Conservation (phyloP, 2,888 invertebrate genomes). For the Stomorhina lunata region DNA sequence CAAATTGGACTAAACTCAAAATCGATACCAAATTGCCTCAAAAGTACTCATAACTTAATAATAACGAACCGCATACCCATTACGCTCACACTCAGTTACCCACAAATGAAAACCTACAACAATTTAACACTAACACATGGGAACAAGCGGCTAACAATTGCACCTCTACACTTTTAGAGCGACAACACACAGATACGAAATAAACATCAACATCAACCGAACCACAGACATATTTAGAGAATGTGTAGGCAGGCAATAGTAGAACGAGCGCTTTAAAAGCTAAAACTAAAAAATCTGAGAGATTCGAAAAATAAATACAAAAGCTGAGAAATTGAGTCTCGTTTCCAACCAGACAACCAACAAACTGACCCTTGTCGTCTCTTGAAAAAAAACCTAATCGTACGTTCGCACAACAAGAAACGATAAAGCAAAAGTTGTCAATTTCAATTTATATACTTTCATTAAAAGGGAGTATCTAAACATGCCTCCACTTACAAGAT, state of each 20-base stretch:
- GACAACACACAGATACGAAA: slow-evolving; percentile 16
- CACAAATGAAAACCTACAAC: slow-evolving; percentile 38
- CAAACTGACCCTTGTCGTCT: not conserved
- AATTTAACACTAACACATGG: slow-evolving; percentile 21
- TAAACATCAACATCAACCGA: not conserved
- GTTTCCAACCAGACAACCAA: not conserved
- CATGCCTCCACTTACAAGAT: not conserved
- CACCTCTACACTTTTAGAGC: not conserved
- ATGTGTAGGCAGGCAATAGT: slow-evolving; percentile 46
- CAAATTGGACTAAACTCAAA: slow-evolving; percentile 76
- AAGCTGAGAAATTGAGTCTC: not conserved
- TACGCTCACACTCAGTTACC: slow-evolving; percentile 28
- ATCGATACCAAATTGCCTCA: slow-evolving; percentile 68
- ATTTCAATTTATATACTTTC: not conserved
- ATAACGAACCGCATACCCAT: slow-evolving; percentile 49
- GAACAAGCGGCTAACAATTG: not conserved
- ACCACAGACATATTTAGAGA: slow-evolving; percentile 3
- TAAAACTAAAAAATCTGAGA: slow-evolving; percentile 4
- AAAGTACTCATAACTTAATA: slow-evolving; percentile 65
- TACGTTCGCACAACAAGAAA: not conserved
- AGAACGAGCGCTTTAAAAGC: slow-evolving; percentile 32
- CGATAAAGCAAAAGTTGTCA: not conserved
- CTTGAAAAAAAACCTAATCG: not conserved
- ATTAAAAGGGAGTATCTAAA: not conserved
- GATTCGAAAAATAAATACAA: not conserved